Base-by-base conservation (phyloP, 2,888 invertebrate species). In the Congeria kusceri region DNA sequence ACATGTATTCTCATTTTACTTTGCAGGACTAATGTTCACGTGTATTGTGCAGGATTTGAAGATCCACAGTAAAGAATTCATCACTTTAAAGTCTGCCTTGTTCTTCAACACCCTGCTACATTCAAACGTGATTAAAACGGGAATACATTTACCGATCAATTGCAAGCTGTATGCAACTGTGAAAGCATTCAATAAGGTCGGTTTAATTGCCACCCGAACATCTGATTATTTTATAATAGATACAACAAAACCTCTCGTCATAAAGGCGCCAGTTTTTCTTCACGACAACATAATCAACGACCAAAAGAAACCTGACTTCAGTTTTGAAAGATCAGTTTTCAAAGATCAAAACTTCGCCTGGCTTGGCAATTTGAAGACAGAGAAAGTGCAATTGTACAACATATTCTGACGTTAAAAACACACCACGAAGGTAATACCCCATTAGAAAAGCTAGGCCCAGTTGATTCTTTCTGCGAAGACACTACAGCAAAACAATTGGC, bases 401-500 rank as follows among this genome's bases (percentile, higher is more conserved):
- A 82, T 18, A 27, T 67, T 20, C 20, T 86, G 13, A 44, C 77
- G 0, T 62, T 86, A 9, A 46, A 23, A 46, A 81, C 77, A 20
- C 76, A 82, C 28, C 72, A 74, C n/a, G 77, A 80, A n/a, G 74
- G 80, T 0, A 75, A 77, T 56, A 68, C 74, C 25, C 76, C 75
- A 5, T 53, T 74, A 25, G 82, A 84, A 32, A 62, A 76, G 32
- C 46, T 82, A 20, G 73, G 74, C n/a, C 44, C 58, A 25, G 76
- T 68, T 49, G 61, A 77, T 15, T 28, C 47, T 5, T 23, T 77
- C n/a, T 1, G 72, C 80, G 5, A 68, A 84, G 9, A 32, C 46
- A 15, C 64, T 86, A 1, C 59, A 69, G 7, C 25, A 61, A 4
- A 57, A 76, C 4, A 56, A 78, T 29, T 63, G 75, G 27, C 80